Evolutionary conservation across 2,888 invertebrate species (phyloP), one percentile per base, ranked within the genome.

Genomic region (Caenorhabditis drosophilae): DNA sequence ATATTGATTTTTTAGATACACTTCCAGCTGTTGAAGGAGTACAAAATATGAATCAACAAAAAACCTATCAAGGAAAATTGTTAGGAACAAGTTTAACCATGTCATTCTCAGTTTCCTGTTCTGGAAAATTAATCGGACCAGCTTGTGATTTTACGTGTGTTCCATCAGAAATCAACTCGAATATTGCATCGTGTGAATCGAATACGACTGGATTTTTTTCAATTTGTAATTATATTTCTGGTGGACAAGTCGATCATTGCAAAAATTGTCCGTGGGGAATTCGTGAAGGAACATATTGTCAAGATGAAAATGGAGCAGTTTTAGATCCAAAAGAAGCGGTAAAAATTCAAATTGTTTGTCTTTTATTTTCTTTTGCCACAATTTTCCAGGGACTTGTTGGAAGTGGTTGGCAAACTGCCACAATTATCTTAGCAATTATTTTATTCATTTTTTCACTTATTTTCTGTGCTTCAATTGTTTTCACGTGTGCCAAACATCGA

Each of bases 241-340:
- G 38, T 15, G 71, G 68, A 45, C 72, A 75, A 61, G 81, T 81
- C 6, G 68, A 70, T 31, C 52, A 77, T 42, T 81, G 81, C 59
- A 58, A 76, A 59, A 67, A 75, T 18, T 81, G 81, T 55, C 81
- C 81, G 6, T 81, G 76, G 78, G 81, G 81, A 16, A 72, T 79
- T 53, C 50, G 69, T 34, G 78, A 81, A 15, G 60, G 57, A 11
- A 73, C 72, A 7, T 70, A 75, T 56, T 75, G 79, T 34, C 77
- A 76, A 40, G 79, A 80, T 52, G 73, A 67, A 23, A 31, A 58
- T 18, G 76, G 76, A 38, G 58, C 62, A 31, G 71, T 76, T 2
- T 50, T 76, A 22, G 63, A 74, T 40, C 74, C 74, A 1, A 50
- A 49, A 34, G 68, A 63, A 22, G 73, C 73, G n/a, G 75, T 67